Evolutionary conservation across 2,113 vertebrate species (phyloP).

Genomic region (Myrmecobius fasciatus): DNA sequence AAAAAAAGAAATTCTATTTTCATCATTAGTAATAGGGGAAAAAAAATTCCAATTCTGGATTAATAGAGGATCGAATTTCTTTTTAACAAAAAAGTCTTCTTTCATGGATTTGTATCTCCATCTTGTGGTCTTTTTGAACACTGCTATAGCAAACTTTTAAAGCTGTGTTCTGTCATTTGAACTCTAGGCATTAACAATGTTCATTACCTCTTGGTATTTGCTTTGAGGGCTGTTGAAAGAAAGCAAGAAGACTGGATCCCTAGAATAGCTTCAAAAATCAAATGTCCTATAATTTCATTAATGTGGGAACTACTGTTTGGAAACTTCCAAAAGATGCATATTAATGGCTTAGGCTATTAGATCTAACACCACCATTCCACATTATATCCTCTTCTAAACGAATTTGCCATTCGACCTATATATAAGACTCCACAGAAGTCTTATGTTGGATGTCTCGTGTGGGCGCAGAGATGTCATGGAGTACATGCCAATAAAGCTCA

Average conservation of each 20-base stretch:
- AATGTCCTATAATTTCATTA: neutral
- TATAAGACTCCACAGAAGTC: neutral
- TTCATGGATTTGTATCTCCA: constrained; percentile 2
- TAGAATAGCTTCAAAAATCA: neutral
- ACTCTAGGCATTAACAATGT: constrained; percentile 27
- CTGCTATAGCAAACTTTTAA: neutral
- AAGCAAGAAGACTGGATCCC: neutral
- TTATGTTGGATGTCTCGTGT: neutral
- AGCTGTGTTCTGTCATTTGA: constrained; percentile 27
- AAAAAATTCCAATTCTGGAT: constrained; percentile 27
- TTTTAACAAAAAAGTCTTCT: constrained; percentile 1
- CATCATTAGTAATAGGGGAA: constrained; percentile 8
- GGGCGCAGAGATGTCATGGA: neutral
- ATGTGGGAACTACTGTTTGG: neutral
- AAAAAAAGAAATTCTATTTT: constrained; percentile 47
- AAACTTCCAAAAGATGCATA: neutral
- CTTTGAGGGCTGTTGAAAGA: neutral
- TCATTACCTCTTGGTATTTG: constrained; percentile 16
- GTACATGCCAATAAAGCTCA: neutral
- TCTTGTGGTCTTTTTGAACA: constrained; percentile 11
- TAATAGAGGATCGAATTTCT: neutral
- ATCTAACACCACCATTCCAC: neutral
- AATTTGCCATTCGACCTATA: neutral
- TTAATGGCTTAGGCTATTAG: neutral
- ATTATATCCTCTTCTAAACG: neutral